Evolutionary conservation across 2,113 vertebrate genomes (phyloP).

Genomic region (Oxyura jamaicensis): DNA sequence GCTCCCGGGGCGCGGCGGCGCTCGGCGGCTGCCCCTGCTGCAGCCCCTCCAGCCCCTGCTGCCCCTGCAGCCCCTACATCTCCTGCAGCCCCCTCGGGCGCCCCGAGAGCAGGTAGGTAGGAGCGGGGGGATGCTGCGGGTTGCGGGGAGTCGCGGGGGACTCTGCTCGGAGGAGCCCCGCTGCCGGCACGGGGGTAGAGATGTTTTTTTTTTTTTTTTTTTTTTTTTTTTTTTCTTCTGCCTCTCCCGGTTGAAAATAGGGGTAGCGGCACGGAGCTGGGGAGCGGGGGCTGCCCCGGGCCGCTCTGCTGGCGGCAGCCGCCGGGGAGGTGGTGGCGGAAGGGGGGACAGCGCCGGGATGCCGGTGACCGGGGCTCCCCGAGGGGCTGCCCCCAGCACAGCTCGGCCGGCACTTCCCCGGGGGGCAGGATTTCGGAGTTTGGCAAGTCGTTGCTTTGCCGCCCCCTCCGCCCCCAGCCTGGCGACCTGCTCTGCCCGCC

Average conservation of each 20-base stretch:
- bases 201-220: background rate
- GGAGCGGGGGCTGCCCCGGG: background rate
- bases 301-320: background rate
- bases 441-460: background rate
- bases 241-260: background rate
- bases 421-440: constrained; percentile 9
- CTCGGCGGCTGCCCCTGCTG: background rate
- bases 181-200: background rate
- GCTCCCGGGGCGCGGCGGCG: constrained; percentile 7
- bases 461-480: background rate
- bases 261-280: background rate
- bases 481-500: background rate
- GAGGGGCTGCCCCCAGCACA: background rate
- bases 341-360: background rate
- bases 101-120: constrained; percentile 27
- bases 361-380: background rate
- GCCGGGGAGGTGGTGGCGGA: background rate
- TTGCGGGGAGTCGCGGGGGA: background rate
- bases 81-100: background rate
- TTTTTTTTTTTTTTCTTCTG: background rate
- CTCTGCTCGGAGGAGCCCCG: background rate
- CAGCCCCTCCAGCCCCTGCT: background rate
- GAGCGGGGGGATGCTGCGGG: background rate
- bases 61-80: background rate
- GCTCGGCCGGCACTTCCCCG: background rate